phyloP scores from a whole-genome alignment of 2,797 vertebrate species.

The Microctenopoma steveboyesi region DNA sequence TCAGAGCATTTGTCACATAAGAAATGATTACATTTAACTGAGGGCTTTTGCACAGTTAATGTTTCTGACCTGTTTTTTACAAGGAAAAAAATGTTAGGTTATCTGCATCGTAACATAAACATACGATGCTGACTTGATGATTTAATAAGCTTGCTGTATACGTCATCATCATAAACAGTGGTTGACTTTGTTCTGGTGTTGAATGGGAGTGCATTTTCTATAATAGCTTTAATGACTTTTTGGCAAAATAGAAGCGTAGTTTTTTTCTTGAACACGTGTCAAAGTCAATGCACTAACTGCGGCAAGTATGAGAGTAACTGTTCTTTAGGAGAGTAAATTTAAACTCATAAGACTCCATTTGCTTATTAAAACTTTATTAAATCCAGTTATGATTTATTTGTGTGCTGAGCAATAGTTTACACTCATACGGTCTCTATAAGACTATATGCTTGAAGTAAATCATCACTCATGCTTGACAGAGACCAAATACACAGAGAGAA shows the following conservation, averaged over 20 bases:
- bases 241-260: conserved; percentile 30
- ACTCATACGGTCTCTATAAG: conserved; percentile 12
- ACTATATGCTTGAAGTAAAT: conserved; percentile 24
- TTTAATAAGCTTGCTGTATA: conserved; percentile 7
- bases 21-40: conserved; percentile 27
- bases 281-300: conserved; percentile 24
- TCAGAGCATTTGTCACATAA: conserved; percentile 47
- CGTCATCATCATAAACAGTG: conserved; percentile 31
- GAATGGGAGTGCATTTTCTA: conserved; percentile 16
- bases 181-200: conserved; percentile 34
- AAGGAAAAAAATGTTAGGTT: conserved; percentile 1
- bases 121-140: conserved; percentile 21
- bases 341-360: conserved; percentile 23
- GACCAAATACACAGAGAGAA: conserved; percentile 35
- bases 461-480: conserved; percentile 32
- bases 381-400: conserved; percentile 4
- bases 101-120: conserved; percentile 43
- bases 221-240: conserved; percentile 23
- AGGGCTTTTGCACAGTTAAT: conserved; percentile 8
- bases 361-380: conserved; percentile 16
- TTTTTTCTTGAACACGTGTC: conserved; percentile 27
- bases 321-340: conserved; percentile 8
- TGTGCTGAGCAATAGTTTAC: conserved; percentile 3
- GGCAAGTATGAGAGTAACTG: conserved; percentile 3
- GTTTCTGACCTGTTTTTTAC: conserved; percentile 12